These are phyloP conservation scores for Netta rufina DNA, from an alignment of 2,797 vertebrate genomes.

Conservation along the genomic window DNA sequence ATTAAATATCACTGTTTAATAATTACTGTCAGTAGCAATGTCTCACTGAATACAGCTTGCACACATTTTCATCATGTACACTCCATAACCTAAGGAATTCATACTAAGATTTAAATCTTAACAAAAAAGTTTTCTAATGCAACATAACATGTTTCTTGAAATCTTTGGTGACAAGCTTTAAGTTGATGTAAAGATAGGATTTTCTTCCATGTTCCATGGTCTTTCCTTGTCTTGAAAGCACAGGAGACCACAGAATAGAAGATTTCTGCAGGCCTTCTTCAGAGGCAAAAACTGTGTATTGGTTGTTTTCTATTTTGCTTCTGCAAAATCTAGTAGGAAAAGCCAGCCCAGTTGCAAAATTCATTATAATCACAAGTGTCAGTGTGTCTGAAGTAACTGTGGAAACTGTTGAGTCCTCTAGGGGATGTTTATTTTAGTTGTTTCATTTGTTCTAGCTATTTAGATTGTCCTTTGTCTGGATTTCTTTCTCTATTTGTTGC, in stretches of 20 bases:
- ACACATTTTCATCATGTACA: not conserved
- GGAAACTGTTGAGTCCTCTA: constrained; percentile 20
- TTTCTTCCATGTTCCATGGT: not conserved
- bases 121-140: not conserved
- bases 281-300: not conserved
- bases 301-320: not conserved
- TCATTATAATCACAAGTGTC: constrained; percentile 41
- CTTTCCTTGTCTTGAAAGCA: not conserved
- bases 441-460: constrained; percentile 56
- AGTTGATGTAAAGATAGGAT: not conserved
- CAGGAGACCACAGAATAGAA: not conserved
- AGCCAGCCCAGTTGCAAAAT: constrained; percentile 29
- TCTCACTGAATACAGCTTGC: not conserved
- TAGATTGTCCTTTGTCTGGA: constrained; percentile 26
- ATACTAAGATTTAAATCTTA: not conserved
- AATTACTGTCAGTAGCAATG: not conserved
- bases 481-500: constrained; percentile 31
- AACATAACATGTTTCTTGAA: not conserved
- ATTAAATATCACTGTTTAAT: not conserved
- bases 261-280: not conserved
- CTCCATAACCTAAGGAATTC: not conserved
- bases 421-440: constrained; percentile 44
- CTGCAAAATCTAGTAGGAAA: not conserved
- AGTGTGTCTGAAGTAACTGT: not conserved
- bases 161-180: not conserved